phyloP scores from a whole-genome alignment of 2,888 invertebrate species.

The Tenodera sinensis region DNA sequence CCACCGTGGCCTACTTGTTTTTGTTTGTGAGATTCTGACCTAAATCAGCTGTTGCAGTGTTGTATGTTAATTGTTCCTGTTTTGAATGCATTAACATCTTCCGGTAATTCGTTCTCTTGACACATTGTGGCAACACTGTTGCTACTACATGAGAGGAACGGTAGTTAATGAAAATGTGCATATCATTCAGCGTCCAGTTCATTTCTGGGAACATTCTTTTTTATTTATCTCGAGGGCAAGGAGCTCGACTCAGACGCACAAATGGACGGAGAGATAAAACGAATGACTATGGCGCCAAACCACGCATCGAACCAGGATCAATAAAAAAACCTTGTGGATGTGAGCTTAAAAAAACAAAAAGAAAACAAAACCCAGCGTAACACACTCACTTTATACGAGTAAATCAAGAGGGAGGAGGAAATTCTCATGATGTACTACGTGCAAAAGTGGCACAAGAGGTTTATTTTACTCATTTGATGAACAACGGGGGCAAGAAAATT shows the following conservation, averaged over 20 bases:
- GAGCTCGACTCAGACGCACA: not conserved
- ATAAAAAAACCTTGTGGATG: not conserved
- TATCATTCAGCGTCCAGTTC: not conserved
- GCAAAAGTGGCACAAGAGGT: not conserved
- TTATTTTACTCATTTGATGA: not conserved
- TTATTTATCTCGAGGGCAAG: not conserved
- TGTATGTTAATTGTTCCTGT: not conserved
- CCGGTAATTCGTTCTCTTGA: not conserved
- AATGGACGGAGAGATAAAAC: conserved; percentile 4
- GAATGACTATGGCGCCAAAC: not conserved
- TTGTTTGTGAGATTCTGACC: not conserved
- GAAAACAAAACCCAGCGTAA: not conserved
- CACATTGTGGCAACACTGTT: not conserved
- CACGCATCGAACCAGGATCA: not conserved
- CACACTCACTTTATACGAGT: not conserved
- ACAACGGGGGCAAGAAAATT: too few relatives aligned
- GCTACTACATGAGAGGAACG: not conserved
- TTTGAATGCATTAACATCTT: not conserved
- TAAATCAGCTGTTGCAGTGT: not conserved
- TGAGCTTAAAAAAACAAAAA: not conserved
- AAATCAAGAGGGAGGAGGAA: not conserved
- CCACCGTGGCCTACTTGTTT: not conserved
- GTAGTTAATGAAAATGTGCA: not conserved
- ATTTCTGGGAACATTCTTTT: not conserved
- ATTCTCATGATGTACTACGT: not conserved